A percentile compares a stretch with the other conserved stretches of the same genome.
phyloP scores from a whole-genome alignment of 1,140 invertebrate species.

The Dufourea novaeangliae region DNA sequence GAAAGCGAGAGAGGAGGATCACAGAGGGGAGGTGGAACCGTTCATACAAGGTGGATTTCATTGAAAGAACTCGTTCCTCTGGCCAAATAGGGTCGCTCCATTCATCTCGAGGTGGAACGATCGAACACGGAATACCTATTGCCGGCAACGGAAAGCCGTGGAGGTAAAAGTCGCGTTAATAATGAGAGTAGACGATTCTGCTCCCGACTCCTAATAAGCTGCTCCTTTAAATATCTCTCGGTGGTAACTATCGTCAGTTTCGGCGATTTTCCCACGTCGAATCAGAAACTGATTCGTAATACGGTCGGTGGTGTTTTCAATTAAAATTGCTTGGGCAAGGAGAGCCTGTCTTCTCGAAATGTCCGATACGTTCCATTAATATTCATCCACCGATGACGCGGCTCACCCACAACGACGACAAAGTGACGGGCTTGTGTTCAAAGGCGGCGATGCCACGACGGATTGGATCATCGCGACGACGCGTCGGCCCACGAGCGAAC shows the following conservation, averaged over 20 bases:
- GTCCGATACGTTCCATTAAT: slow-evolving; percentile 9
- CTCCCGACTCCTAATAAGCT: background rate
- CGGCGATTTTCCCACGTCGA: background rate
- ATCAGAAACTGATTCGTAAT: background rate
- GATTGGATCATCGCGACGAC: background rate
- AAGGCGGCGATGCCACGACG: background rate
- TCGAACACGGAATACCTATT: slow-evolving; percentile 38
- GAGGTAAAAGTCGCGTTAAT: slow-evolving; percentile 13
- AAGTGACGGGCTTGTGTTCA: background rate
- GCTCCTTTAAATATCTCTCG: background rate
- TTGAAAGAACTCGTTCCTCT: slow-evolving; percentile 52
- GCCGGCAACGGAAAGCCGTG: slow-evolving; percentile 13
- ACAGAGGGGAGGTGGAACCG: slow-evolving; percentile 10
- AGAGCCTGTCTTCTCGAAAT: background rate
- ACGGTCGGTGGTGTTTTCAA: background rate
- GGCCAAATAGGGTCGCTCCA: slow-evolving; percentile 52
- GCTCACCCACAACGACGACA: background rate
- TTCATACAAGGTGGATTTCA: slow-evolving; percentile 54
- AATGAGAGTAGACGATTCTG: background rate
- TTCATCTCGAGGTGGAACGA: slow-evolving; percentile 45
- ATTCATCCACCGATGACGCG: slow-evolving; percentile 4
- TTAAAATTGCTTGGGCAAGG: background rate
- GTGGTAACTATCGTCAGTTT: background rate
- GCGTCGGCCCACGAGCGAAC: background rate
- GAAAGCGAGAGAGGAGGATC: background rate